These are phyloP conservation scores for Brachypterus glaber DNA, from an alignment of 2,888 invertebrate genomes.

Conservation along the genomic window DNA sequence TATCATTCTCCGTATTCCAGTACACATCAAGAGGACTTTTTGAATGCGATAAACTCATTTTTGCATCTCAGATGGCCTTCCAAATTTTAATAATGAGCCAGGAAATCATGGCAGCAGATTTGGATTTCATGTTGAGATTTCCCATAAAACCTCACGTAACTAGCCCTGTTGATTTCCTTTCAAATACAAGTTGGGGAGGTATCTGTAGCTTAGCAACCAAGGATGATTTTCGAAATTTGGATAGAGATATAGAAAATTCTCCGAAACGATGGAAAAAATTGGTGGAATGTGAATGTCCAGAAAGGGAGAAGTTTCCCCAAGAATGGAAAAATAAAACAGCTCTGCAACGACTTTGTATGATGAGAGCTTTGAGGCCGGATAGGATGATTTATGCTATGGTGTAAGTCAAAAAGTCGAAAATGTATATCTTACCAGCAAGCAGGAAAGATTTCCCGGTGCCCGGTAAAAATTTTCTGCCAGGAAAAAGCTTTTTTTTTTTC, in stretches of 20 bases:
- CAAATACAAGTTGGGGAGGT: constrained; percentile 89
- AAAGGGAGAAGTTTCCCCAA: constrained; percentile 93
- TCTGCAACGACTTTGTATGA: constrained; percentile 89
- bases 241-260: constrained; percentile 91
- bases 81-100: constrained; percentile 82
- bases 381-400: constrained; percentile 93
- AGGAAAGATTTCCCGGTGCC: no score
- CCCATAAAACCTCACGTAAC: constrained; percentile 88
- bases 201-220: constrained; percentile 82
- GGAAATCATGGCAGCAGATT: constrained; percentile 73
- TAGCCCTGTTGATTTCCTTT: constrained; percentile 90
- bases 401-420: constrained; percentile 48
- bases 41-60: constrained; percentile 93
- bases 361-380: constrained; percentile 87
- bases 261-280: constrained; percentile 97
- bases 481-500: no score
- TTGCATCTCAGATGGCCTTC: constrained; percentile 93
- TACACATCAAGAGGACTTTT: constrained; percentile 92
- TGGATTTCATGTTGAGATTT: constrained; percentile 88
- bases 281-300: constrained; percentile 89
- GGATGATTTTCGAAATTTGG: constrained; percentile 88
- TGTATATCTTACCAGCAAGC: no score
- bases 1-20: constrained; percentile 88
- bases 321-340: constrained; percentile 97
- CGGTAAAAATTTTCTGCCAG: no score